Percentiles rank a stretch among this genome's conserved stretches.
These are phyloP conservation scores for Plagodis dolabraria DNA, from an alignment of 2,888 invertebrate species.

Conservation along the genomic window DNA sequence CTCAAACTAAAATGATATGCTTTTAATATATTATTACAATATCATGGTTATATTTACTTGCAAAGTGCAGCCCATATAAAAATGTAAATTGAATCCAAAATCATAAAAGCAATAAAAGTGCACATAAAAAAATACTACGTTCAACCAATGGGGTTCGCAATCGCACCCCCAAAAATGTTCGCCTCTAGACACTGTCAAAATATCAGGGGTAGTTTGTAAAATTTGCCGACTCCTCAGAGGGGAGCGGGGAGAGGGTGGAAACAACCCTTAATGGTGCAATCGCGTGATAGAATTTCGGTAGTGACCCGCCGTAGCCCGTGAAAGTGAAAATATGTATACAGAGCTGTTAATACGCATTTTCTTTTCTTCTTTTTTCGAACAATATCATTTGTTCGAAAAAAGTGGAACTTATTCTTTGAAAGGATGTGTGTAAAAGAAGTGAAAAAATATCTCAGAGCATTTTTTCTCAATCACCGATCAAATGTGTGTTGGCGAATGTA, in stretches of 20 bases:
- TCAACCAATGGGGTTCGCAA: slow-evolving; percentile 18
- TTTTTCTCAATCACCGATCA: too few species aligned
- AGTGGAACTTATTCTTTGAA: too few species aligned
- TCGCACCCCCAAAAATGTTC: slow-evolving; percentile 44
- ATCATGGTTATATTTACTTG: too few species aligned
- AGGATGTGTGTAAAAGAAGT: too few species aligned
- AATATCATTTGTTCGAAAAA: too few species aligned
- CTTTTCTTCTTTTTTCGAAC: too few species aligned
- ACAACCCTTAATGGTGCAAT: slow-evolving; percentile 83
- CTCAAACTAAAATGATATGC: too few species aligned
- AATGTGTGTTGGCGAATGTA: too few species aligned
- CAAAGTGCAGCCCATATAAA: too few species aligned
- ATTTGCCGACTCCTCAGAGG: slow-evolving; percentile 72
- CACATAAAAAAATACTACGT: slow-evolving; percentile 9
- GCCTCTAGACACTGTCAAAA: slow-evolving; percentile 56
- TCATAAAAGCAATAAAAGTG: slow-evolving; percentile 10
- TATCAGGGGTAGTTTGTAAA: slow-evolving; percentile 76
- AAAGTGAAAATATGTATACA: slow-evolving; percentile 79
- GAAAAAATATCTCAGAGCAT: too few species aligned
- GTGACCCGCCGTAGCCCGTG: slow-evolving; percentile 78
- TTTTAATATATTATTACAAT: too few species aligned
- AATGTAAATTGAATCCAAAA: neutral
- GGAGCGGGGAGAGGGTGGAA: slow-evolving; percentile 51
- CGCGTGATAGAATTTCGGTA: slow-evolving; percentile 85
- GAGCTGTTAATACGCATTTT: slow-evolving; percentile 57